phyloP scores from a whole-genome alignment of 2,113 vertebrate species.

The Sinocyclocheilus anshuiensis region DNA sequence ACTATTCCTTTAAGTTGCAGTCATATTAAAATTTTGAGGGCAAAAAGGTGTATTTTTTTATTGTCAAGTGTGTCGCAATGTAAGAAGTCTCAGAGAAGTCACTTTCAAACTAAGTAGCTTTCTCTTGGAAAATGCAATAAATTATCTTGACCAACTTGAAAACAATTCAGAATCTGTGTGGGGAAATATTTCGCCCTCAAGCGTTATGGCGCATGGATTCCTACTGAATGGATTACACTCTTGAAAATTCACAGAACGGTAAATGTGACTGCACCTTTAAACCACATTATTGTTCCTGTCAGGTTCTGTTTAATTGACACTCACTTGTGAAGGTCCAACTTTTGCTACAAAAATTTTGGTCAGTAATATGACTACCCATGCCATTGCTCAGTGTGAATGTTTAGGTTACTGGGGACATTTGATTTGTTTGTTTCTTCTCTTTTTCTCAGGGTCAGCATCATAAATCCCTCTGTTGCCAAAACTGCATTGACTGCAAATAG shows the following conservation, averaged over 20 bases:
- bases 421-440: conserved; percentile 29
- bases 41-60: not conserved
- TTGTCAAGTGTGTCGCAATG: not conserved
- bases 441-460: conserved; percentile 15
- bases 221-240: not conserved
- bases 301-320: not conserved
- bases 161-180: no score
- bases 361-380: not conserved
- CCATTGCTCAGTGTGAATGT: not conserved
- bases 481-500: conserved; percentile 15
- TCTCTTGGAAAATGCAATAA: not conserved
- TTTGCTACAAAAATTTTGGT: not conserved
- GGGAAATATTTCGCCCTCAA: no score
- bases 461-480: conserved; percentile 17
- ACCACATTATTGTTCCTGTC: not conserved
- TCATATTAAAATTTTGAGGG: no score
- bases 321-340: not conserved
- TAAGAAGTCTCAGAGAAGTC: not conserved
- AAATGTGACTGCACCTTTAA: not conserved
- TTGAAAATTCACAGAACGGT: not conserved
- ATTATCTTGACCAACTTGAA: no score
- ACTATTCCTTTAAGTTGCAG: no score
- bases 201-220: not conserved
- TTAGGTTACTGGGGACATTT: not conserved
- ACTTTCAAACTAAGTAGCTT: not conserved